phyloP scores from a whole-genome alignment of 2,797 vertebrate species.

The Cottoperca gobio region DNA sequence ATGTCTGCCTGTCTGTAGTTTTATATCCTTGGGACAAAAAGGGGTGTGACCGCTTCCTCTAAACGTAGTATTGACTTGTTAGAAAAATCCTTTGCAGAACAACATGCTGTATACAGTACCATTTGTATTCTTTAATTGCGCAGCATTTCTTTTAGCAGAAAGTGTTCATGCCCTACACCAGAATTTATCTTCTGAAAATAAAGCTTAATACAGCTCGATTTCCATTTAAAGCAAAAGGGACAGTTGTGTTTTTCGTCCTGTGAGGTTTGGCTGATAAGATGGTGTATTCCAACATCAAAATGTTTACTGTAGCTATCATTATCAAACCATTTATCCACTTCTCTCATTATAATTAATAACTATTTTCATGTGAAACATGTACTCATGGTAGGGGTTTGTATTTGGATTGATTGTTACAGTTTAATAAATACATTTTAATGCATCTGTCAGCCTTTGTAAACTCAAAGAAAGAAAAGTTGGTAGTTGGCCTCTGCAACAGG shows the following conservation, averaged over 20 bases:
- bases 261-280: too few species aligned
- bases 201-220: not conserved
- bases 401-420: not conserved
- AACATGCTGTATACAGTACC: not conserved
- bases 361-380: too few species aligned
- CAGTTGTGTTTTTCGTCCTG: too few species aligned
- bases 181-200: not conserved
- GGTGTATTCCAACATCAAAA: too few species aligned
- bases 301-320: too few species aligned
- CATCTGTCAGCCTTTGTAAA: not conserved
- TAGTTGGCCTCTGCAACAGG: not conserved
- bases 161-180: not conserved
- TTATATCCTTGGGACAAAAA: constrained; percentile 52
- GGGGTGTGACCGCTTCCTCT: constrained; percentile 38
- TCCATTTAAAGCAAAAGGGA: too few species aligned
- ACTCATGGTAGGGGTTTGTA: not conserved
- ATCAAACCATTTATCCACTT: too few species aligned
- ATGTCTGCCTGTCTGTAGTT: constrained; percentile 40
- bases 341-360: too few species aligned
- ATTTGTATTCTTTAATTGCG: not conserved
- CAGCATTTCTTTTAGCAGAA: not conserved
- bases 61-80: constrained; percentile 34
- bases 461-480: not conserved
- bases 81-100: constrained; percentile 29
- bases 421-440: not conserved